These are phyloP conservation scores for Acrocephalus arundinaceus DNA, from an alignment of 2,113 vertebrate genomes.

Conservation along the genomic window DNA sequence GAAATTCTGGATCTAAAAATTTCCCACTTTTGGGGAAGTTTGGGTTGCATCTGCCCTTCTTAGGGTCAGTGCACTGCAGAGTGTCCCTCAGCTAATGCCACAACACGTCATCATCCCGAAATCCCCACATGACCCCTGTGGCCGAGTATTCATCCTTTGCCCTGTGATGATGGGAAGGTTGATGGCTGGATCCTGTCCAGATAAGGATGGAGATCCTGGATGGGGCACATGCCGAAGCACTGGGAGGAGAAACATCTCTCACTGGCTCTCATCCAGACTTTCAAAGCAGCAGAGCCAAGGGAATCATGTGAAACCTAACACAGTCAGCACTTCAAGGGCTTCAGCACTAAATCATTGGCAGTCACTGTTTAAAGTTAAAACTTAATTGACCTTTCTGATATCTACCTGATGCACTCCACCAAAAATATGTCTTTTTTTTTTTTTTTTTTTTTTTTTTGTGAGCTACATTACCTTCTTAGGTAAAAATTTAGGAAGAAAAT, in stretches of 20 bases:
- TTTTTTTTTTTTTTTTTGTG: not conserved
- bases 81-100: not conserved
- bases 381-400: not conserved
- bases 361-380: not conserved
- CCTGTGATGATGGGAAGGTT: not conserved
- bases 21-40: not conserved
- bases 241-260: not conserved
- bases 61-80: not conserved
- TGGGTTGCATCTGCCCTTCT: not conserved
- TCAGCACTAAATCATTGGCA: not conserved
- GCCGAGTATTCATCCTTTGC: not conserved
- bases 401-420: not conserved
- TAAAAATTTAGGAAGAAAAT: slow-evolving; percentile 2
- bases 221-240: not conserved
- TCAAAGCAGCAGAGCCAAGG: not conserved
- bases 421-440: not conserved
- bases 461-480: not conserved
- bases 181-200: not conserved
- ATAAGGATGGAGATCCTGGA: not conserved
- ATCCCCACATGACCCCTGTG: not conserved
- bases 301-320: not conserved
- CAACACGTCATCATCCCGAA: not conserved
- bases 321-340: not conserved
- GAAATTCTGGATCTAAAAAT: not conserved
- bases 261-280: not conserved